phyloP scores from a whole-genome alignment of 2,888 invertebrate genomes.

The Neoitamus cyanurus region DNA sequence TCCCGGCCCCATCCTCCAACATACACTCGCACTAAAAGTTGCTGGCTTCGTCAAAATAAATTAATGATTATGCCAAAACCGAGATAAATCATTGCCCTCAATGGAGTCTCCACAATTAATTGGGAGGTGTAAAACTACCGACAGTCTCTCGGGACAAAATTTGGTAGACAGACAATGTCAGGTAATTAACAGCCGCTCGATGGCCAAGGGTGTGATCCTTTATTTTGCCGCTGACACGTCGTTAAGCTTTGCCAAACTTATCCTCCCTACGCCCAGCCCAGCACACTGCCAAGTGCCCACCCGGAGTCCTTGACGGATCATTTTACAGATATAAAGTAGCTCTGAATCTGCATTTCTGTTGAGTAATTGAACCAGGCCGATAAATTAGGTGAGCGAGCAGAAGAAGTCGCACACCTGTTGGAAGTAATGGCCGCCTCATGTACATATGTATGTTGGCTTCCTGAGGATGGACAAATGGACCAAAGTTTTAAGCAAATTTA shows the following conservation, averaged over 20 bases:
- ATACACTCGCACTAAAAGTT: not conserved
- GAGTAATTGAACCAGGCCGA: not conserved
- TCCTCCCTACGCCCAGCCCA: not conserved
- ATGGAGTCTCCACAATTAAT: conserved; percentile 37
- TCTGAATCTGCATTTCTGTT: not conserved
- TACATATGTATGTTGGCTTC: not conserved
- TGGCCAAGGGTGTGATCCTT: conserved; percentile 25
- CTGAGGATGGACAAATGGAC: not conserved
- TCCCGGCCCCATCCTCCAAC: not conserved
- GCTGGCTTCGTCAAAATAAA: conserved; percentile 27
- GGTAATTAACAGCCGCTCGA: conserved; percentile 16
- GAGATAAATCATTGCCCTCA: conserved; percentile 32
- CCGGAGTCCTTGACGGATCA: not conserved
- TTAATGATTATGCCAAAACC: conserved; percentile 24
- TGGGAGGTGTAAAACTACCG: conserved; percentile 37
- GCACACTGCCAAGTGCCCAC: not conserved
- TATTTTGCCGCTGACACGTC: conserved; percentile 33
- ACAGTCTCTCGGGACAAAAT: not conserved
- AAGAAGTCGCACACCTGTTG: not conserved
- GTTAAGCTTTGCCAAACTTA: conserved; percentile 35
- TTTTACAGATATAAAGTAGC: not conserved
- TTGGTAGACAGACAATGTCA: not conserved
- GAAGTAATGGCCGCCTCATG: not conserved
- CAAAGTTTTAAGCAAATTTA: not conserved
- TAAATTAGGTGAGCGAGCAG: not conserved